Evolutionary conservation across 2,797 vertebrate species (phyloP).

Genomic region (Silurus aristotelis): DNA sequence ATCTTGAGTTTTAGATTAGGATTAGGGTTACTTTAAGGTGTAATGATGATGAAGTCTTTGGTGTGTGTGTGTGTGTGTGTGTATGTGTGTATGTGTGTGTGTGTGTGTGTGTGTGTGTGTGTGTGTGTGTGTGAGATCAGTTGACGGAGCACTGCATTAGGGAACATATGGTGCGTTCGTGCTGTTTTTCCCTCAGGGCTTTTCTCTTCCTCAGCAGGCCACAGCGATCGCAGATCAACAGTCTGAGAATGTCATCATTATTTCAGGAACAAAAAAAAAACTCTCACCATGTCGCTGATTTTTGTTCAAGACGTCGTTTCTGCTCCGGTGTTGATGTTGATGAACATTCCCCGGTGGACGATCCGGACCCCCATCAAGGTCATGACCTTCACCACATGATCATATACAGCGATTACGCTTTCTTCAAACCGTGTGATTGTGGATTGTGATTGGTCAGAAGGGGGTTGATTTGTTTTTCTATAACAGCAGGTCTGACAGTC

Average conservation of each 20-base stretch:
- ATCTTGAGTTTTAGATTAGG: no score
- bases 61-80: background rate
- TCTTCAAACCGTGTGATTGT: no score
- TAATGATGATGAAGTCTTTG: no score
- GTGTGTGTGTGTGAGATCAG: background rate
- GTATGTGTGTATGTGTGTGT: background rate
- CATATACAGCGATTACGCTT: background rate
- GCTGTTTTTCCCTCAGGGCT: conserved; percentile 22
- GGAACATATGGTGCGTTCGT: conserved; percentile 50
- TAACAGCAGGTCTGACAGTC: no score
- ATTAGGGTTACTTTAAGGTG: no score
- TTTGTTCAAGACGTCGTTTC: background rate
- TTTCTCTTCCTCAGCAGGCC: conserved; percentile 41
- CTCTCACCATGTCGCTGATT: background rate
- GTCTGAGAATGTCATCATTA: conserved; percentile 48
- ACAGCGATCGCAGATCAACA: conserved; percentile 49
- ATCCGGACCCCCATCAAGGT: no score
- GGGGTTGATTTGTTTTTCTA: background rate
- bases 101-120: background rate
- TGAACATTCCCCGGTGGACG: no score
- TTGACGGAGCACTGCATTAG: conserved; percentile 19
- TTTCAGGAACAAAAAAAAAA: conserved; percentile 13
- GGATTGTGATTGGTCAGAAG: background rate
- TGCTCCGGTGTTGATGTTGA: background rate
- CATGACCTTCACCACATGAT: no score